Base-by-base conservation (phyloP, 2,888 invertebrate genomes). In the Pristionchus entomophagus region DNA sequence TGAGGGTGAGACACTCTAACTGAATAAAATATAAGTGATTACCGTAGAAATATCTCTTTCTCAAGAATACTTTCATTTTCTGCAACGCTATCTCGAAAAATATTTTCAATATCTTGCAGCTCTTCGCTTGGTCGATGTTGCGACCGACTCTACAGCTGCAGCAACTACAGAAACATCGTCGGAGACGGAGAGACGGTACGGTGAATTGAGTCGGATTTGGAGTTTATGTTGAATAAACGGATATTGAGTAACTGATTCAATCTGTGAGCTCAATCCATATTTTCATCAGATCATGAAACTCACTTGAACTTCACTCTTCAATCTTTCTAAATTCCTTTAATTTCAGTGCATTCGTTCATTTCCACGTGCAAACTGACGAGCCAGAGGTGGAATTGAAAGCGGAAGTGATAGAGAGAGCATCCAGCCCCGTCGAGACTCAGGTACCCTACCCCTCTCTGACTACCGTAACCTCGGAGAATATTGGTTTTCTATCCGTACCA, bases 351-450 rank as follows among this genome's bases (percentile, higher is more conserved):
- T 73, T 73, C 73, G 73, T 73, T 0, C 73, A 73, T 26, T 73
- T 73, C 73, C 73, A 73, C 41, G 73, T 73, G 26, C 73, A 73
- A 14, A 73, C 73, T 4, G 73, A 73, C 26, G 73, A 73, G n/a
- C 26, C 45, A 10, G 73, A 73, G 26, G 41, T 26, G 38, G 69
- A 69, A 73, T 41, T 73, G 73, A 73, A 45, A 5, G 41, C 73
- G 6, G 73, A n/a, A 2, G 73, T 73, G 10, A 32, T 41, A 22
- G 73, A 73, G 45, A 73, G 73, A 41, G 73, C 17, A 22, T 41
- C n/a, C 73, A 73, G 73, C 45, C 22, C 73, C 19, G 26, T 59
- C 56, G 26, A 59, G 22, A 22, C 10, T 8, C 5, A 59, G 56
- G 56, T 59, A 59, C 22, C 56, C 26, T 59, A 12, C 8, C 14